Percentiles rank a stretch among this genome's conserved stretches.
These are phyloP conservation scores for Lycophotia porphyrea DNA, from an alignment of 2,888 invertebrate species.

Conservation along the genomic window DNA sequence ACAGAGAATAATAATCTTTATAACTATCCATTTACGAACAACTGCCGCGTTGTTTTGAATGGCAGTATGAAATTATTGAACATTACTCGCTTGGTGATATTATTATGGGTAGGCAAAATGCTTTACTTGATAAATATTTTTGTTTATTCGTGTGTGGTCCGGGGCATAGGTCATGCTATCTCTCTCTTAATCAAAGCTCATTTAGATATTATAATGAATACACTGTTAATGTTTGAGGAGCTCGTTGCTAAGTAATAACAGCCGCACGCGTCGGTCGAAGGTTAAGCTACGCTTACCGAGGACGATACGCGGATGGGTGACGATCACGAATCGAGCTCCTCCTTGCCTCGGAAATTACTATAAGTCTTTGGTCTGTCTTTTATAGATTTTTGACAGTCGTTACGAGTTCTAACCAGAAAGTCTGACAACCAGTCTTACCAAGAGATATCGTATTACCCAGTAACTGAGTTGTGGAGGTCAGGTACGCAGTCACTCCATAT, in stretches of 20 bases:
- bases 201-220: conserved; percentile 2
- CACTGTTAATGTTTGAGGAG: background rate
- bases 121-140: conserved; percentile 6
- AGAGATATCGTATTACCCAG: no score
- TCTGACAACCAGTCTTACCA: no score
- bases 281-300: background rate
- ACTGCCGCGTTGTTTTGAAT: conserved; percentile 16
- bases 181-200: conserved; percentile 5
- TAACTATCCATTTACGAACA: conserved; percentile 41
- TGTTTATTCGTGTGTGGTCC: conserved; percentile 32
- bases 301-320: background rate
- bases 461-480: no score
- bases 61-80: conserved; percentile 33
- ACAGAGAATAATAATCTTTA: conserved; percentile 53
- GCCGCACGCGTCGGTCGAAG: background rate
- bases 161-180: background rate
- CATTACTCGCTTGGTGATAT: conserved; percentile 23
- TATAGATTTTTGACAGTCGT: background rate
- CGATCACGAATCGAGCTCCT: background rate
- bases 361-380: background rate
- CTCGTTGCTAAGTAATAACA: background rate
- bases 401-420: background rate
- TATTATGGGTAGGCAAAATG: conserved; percentile 22
- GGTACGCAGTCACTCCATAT: background rate
- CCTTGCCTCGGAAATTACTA: background rate